These are phyloP conservation scores for Deroplatys truncata DNA, from an alignment of 2,888 invertebrate genomes.

Conservation along the genomic window DNA sequence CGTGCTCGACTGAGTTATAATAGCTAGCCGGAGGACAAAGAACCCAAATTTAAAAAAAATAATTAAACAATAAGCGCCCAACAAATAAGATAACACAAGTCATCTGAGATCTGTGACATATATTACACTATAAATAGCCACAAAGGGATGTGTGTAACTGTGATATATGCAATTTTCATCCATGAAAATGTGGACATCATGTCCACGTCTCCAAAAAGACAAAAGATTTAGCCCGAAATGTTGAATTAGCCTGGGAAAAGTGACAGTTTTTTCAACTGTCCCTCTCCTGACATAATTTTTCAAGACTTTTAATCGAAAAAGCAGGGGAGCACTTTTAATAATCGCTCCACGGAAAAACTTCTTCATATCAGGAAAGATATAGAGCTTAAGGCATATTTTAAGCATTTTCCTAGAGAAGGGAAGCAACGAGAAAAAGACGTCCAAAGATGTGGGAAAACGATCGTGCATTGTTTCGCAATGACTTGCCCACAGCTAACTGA, in stretches of 20 bases:
- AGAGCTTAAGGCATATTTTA: neutral
- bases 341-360: neutral
- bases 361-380: neutral
- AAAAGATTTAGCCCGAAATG: neutral
- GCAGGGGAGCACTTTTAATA: neutral
- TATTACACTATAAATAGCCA: too few species aligned
- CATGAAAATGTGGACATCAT: too few species aligned
- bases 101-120: too few species aligned
- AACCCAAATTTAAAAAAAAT: too few species aligned
- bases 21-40: too few species aligned
- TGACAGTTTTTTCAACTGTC: neutral
- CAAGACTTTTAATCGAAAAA: neutral
- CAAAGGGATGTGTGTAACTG: too few species aligned
- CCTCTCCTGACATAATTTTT: neutral
- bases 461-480: neutral
- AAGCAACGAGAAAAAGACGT: neutral
- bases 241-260: neutral
- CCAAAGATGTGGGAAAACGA: neutral
- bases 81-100: too few species aligned
- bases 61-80: too few species aligned
- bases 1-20: too few species aligned
- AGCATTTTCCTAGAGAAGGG: neutral
- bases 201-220: too few species aligned
- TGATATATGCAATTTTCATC: too few species aligned
- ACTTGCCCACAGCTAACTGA: neutral